Conservation (phyloP, 2,113 vertebrate genomes). For the Xiphophorus hellerii region DNA sequence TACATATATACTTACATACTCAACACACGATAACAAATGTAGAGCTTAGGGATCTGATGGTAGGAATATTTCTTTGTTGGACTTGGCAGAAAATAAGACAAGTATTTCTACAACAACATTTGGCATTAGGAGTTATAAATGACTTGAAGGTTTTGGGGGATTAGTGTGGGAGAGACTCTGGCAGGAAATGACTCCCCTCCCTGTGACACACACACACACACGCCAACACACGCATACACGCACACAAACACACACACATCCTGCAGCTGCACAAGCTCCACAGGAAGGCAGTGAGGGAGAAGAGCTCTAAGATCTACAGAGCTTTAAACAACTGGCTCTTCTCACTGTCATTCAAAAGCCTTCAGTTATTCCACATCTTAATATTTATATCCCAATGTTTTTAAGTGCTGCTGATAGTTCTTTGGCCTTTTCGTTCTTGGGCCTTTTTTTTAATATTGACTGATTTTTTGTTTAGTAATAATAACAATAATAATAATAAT, state of each 20-base stretch:
- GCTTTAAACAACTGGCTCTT: background rate
- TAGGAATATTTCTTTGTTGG: background rate
- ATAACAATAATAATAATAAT: too few relatives aligned
- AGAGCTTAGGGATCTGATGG: background rate
- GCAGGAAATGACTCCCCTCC: conserved; percentile 64
- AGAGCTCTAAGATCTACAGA: background rate
- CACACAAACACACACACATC: conserved; percentile 14
- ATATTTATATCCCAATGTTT: background rate
- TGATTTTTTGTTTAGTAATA: too few relatives aligned
- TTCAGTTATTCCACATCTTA: background rate
- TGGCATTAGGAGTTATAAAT: background rate
- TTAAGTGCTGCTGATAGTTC: background rate
- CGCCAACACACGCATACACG: too few relatives aligned
- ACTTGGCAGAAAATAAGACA: background rate
- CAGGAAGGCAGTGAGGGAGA: conserved; percentile 21
- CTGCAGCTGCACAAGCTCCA: conserved; percentile 50
- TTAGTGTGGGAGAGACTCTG: conserved; percentile 34
- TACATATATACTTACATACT: background rate
- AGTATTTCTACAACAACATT: background rate
- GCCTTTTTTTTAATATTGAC: too few relatives aligned
- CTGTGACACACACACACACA: conserved; percentile 15
- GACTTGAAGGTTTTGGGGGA: conserved; percentile 5
- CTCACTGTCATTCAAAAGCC: too few relatives aligned
- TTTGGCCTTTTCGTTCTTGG: background rate
- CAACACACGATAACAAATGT: background rate